Conservation (phyloP, 2,888 invertebrate genomes). For the Magallana nippona region DNA sequence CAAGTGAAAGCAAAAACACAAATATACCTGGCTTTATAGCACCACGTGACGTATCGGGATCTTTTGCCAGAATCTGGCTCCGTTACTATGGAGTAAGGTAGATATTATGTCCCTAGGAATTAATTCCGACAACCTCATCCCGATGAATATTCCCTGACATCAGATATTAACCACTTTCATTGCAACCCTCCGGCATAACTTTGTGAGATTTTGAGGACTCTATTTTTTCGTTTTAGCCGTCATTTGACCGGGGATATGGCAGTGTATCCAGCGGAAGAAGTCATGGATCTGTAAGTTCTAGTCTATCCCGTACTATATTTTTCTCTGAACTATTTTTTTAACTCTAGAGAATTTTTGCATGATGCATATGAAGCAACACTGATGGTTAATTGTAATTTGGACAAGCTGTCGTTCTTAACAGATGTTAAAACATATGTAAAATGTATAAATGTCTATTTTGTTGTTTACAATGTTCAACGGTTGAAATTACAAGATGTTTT, state of each 20-base stretch:
- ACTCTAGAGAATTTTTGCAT: no score
- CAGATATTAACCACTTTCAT: constrained; percentile 23
- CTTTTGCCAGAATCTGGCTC: constrained; percentile 36
- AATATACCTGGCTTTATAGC: constrained; percentile 21
- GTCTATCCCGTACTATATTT: background rate
- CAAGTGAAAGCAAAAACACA: constrained; percentile 31
- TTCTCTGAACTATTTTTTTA: background rate
- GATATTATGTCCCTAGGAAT: constrained; percentile 27
- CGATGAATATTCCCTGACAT: constrained; percentile 18
- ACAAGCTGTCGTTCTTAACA: no score
- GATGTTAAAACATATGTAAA: no score
- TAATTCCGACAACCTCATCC: constrained; percentile 33
- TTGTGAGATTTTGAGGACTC: constrained; percentile 25
- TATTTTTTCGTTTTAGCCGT: constrained; percentile 57
- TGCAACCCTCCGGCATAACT: constrained; percentile 4
- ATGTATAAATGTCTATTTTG: no score
- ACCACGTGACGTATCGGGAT: constrained; percentile 36
- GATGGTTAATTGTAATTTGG: no score
- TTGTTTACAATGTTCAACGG: no score
- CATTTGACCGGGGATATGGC: constrained; percentile 64
- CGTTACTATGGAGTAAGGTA: constrained; percentile 28
- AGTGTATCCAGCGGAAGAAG: constrained; percentile 57
- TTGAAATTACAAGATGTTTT: no score
- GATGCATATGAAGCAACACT: no score
- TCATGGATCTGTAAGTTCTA: constrained; percentile 66